Evolutionary conservation across 2,888 invertebrate genomes (phyloP).

Genomic region (Phanerotoma sp.): DNA sequence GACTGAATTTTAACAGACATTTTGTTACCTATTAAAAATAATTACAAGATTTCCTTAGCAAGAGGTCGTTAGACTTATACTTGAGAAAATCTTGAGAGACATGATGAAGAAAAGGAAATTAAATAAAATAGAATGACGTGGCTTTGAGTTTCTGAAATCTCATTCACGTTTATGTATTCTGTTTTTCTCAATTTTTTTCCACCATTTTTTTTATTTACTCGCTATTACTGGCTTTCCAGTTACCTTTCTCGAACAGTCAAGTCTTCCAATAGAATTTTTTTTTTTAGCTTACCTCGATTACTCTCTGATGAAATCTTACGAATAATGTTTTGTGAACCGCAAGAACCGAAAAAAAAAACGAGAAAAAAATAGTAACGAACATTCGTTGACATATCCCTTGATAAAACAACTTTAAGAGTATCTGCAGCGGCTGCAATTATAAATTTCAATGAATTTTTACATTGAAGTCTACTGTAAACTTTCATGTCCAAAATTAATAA

Average conservation of each 20-base stretch:
- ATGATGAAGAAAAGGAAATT: slow-evolving; percentile 1
- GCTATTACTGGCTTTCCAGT: background rate
- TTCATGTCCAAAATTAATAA: no score
- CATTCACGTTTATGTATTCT: slow-evolving; percentile 2
- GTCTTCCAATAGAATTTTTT: slow-evolving; percentile 11
- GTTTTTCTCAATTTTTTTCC: slow-evolving; percentile 4
- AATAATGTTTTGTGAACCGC: slow-evolving; percentile 7
- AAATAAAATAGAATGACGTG: slow-evolving; percentile 2
- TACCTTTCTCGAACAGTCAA: slow-evolving; percentile 15
- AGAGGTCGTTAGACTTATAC: background rate
- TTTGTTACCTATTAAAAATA: slow-evolving; percentile 5
- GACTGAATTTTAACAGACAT: background rate
- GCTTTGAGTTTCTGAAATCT: background rate
- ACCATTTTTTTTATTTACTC: background rate
- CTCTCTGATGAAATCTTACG: slow-evolving; percentile 13
- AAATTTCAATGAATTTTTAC: no score
- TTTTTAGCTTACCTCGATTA: slow-evolving; percentile 13
- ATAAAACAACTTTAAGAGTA: background rate
- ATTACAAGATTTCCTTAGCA: background rate
- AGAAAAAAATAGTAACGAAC: slow-evolving; percentile 1
- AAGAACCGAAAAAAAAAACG: slow-evolving; percentile 2
- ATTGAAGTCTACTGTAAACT: no score
- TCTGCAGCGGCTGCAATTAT: no score
- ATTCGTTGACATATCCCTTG: slow-evolving; percentile 20
- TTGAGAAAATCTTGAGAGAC: slow-evolving; percentile 1